Conservation (phyloP, 2,113 vertebrate species). For the Antechinus flavipes region DNA sequence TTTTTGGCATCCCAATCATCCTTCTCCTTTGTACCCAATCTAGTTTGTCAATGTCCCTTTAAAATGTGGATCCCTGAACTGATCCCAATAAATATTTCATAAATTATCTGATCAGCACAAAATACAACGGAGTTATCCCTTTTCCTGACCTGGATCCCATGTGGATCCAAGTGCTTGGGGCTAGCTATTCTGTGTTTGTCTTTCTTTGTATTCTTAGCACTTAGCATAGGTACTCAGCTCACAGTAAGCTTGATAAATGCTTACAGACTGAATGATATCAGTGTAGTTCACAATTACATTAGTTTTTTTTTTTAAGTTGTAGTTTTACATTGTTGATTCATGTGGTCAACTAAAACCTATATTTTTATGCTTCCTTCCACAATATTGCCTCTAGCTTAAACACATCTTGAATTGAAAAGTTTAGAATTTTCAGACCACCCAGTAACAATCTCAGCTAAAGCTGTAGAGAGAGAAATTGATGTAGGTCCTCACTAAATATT, state of each 20-base stretch:
- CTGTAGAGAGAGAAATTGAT: background rate
- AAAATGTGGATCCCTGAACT: background rate
- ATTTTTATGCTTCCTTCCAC: background rate
- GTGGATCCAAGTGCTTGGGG: background rate
- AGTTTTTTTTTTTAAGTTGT: background rate
- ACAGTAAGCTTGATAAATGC: background rate
- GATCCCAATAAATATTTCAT: background rate
- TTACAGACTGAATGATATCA: background rate
- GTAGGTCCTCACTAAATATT: background rate
- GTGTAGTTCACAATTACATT: background rate
- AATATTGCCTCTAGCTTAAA: background rate
- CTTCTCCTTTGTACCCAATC: background rate
- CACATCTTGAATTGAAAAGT: background rate
- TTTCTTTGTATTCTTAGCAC: background rate
- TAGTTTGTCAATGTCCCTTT: background rate
- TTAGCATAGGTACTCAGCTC: background rate
- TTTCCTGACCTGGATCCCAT: background rate
- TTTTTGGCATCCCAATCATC: background rate
- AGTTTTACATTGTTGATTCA: background rate
- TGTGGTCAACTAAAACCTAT: background rate
- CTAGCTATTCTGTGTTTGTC: background rate
- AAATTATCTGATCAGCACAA: background rate
- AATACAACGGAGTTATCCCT: background rate
- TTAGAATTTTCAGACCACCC: background rate
- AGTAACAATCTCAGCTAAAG: background rate